These are phyloP conservation scores for Nephila pilipes DNA, from an alignment of 1,140 invertebrate genomes.

Conservation along the genomic window DNA sequence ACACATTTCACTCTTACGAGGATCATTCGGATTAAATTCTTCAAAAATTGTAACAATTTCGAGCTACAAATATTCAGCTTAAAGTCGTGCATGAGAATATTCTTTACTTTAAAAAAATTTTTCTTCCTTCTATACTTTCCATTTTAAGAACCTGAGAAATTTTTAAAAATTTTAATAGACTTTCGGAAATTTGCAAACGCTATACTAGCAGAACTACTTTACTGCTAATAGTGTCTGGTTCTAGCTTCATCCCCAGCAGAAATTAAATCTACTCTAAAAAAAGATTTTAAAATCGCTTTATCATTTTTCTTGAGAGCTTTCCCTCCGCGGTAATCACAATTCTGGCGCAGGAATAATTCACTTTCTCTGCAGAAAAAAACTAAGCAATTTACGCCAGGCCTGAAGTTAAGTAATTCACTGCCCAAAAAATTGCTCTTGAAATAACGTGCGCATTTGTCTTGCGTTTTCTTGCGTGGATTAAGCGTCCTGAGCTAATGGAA, in stretches of 20 bases:
- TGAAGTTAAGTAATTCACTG: not conserved
- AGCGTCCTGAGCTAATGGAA: slow-evolving; percentile 40
- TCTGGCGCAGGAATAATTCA: slow-evolving; percentile 21
- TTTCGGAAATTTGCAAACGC: not conserved
- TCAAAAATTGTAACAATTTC: too few relatives aligned
- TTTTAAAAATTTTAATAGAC: not conserved
- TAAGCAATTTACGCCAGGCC: not conserved
- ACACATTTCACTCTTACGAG: too few relatives aligned
- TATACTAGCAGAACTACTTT: not conserved
- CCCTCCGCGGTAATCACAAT: not conserved
- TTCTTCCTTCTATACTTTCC: too few relatives aligned
- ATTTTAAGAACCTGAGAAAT: too few relatives aligned
- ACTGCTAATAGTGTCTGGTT: not conserved
- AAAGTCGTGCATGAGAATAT: too few relatives aligned
- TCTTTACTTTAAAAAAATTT: too few relatives aligned
- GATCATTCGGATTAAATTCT: too few relatives aligned
- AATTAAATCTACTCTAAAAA: slow-evolving; percentile 8
- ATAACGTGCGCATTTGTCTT: not conserved
- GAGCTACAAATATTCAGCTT: too few relatives aligned
- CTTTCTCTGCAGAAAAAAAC: not conserved
- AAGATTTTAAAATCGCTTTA: not conserved
- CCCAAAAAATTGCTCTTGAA: slow-evolving; percentile 5
- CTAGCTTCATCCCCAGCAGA: not conserved
- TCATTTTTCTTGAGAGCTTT: slow-evolving; percentile 31
- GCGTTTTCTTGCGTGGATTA: slow-evolving; percentile 26